Base-by-base conservation (phyloP, 2,113 vertebrate genomes). In the Siniperca chuatsi region DNA sequence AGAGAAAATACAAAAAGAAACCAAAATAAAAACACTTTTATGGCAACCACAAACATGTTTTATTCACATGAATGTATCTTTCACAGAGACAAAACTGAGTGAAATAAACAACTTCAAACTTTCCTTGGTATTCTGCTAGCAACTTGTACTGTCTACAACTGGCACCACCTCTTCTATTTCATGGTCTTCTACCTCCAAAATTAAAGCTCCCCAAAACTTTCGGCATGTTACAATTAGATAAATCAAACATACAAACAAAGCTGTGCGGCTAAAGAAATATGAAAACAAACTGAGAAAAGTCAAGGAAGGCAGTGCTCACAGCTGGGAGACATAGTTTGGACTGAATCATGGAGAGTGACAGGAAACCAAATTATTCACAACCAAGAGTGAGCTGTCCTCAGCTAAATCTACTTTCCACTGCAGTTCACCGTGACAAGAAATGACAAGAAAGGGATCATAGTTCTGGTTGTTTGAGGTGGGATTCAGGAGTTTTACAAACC, bases 11-110 rank as follows among this genome's bases (percentile, higher is more conserved):
- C 18, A 57, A 1, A 72, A 75, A 74, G 8, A 84, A 79, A 82
- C 1, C 10, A 81, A 84, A 93, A 79, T 72, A 83, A 93, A 89
- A 90, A 60, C 78, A 55, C 57, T 81, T 91, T 86, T 65, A 79
- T 88, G 82, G 86, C 83, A 84, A 92, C 85, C 87, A 94, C 89
- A 89, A 77, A 91, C 84, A 87, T 91, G 83, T 93, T 95, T 96
- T 95, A 95, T 93, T 96, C 83, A 90, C 84, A 90, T 84, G 89
- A 94, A 91, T 90, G 83, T 71, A 88, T 92, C 89, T 76, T 91
- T 91, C 79, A 90, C 87, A 91, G 75, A 91, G 84, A 90, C 84
- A 84, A 77, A 90, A 68, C 66, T 35, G 62, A 71, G 81, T 77
- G 67, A 83, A 79, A 90, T 89, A 91, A 90, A 94, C 78, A 90